Conservation (phyloP, 1,140 invertebrate genomes). For the Helicoverpa zea region DNA sequence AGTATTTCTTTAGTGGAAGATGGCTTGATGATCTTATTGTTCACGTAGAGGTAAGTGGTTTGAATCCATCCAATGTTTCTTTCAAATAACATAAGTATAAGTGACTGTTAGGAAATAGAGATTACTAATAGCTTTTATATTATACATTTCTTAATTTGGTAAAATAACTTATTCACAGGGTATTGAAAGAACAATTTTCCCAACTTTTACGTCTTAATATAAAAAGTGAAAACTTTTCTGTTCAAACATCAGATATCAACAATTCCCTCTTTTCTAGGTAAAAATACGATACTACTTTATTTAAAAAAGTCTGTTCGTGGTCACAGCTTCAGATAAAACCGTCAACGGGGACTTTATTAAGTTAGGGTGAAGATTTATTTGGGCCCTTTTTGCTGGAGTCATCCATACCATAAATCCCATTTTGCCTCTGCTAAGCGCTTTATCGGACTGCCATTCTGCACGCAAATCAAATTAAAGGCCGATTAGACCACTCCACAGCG, state of each 20-base stretch:
- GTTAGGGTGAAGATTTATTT: constrained; percentile 74
- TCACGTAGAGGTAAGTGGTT: too few species aligned
- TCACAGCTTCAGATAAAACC: constrained; percentile 67
- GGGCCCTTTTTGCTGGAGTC: constrained; percentile 71
- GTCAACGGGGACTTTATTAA: constrained; percentile 77
- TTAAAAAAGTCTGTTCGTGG: constrained; percentile 59
- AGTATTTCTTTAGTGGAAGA: too few species aligned
- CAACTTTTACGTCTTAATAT: not conserved
- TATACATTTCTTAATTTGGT: too few species aligned
- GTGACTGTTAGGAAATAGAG: too few species aligned
- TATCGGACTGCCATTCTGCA: constrained; percentile 68
- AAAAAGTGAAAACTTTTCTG: constrained; percentile 1
- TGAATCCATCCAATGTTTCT: too few species aligned
- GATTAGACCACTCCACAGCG: constrained; percentile 61
- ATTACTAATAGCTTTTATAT: too few species aligned
- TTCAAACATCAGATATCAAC: constrained; percentile 35
- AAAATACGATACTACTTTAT: constrained; percentile 56
- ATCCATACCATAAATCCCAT: constrained; percentile 76
- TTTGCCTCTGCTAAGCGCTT: constrained; percentile 71
- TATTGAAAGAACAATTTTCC: too few species aligned
- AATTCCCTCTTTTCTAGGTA: constrained; percentile 5
- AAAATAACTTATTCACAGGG: too few species aligned
- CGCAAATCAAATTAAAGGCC: constrained; percentile 76
- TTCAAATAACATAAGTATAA: too few species aligned
- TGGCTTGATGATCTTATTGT: too few species aligned